Evolutionary conservation across 2,113 vertebrate species (phyloP).

Genomic region (Triplophysa siluroides): DNA sequence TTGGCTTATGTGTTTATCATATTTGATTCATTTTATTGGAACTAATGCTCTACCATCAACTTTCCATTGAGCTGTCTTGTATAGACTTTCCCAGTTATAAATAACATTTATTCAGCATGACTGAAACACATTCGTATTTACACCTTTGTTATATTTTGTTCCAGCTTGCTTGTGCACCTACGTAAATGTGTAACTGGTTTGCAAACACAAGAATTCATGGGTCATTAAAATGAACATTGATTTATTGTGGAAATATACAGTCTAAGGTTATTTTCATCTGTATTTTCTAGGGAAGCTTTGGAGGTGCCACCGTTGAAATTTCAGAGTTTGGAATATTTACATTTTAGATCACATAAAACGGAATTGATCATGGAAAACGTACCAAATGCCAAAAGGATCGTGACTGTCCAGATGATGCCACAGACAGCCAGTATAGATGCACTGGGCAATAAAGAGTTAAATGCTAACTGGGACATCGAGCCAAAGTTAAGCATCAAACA

Average conservation of each 20-base stretch:
- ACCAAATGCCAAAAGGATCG: slow-evolving; percentile 85
- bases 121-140: not conserved
- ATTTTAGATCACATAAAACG: slow-evolving; percentile 59
- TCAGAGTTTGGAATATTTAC: slow-evolving; percentile 41
- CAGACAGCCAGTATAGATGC: slow-evolving; percentile 71
- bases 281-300: slow-evolving; percentile 32
- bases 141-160: not conserved
- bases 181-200: not conserved
- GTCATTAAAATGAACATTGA: not conserved
- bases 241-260: not conserved
- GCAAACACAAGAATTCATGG: not conserved
- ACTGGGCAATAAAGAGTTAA: slow-evolving; percentile 68
- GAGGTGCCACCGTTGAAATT: slow-evolving; percentile 34
- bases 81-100: slow-evolving; percentile 4
- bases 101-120: not conserved
- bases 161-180: not conserved
- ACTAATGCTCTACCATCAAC: not conserved
- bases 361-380: slow-evolving; percentile 82
- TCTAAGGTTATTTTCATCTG: slow-evolving; percentile 1
- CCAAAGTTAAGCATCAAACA: slow-evolving; percentile 69
- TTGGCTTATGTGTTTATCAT: not conserved
- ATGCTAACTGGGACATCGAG: slow-evolving; percentile 68
- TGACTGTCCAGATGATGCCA: slow-evolving; percentile 78
- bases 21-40: slow-evolving; percentile 13
- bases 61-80: not conserved